Evolutionary conservation across 2,113 vertebrate species (phyloP), one percentile per base, ranked within the genome.

Genomic region (Lepus timidus): DNA sequence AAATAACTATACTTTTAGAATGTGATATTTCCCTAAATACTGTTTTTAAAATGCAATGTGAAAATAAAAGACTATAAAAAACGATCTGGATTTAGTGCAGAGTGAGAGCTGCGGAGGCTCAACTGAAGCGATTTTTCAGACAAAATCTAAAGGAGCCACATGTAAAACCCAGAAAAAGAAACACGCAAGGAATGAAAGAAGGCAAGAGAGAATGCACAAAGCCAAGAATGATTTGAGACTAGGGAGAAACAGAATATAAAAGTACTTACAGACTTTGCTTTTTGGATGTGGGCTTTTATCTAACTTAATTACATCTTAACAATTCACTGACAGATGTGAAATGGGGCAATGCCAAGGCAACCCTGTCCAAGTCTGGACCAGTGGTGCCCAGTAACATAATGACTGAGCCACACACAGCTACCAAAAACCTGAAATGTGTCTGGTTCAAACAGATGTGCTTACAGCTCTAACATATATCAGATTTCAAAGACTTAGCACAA

Each of bases 11-110:
- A 86, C 61, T 27, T 89, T 71, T 85, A 64, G 52, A 74, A 6
- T 52, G 9, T 88, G 70, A 67, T 80, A 39, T 33, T 61, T 88
- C 19, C 33, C 1, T 73, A 82, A 85, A 19, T 49, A 70, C 29
- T 79, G 2, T 73, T 11, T 82, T 82, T 68, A 31, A 86, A 81
- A 93, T 49, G 73, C 10, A 70, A 95, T 27, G 64, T 29, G 16
- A 44, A 80, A 85, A 80, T 71, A 52, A 80, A 93, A 81, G 51
- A 44, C 67, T 75, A 8, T 14, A 80, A 44, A 44, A 87, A 95
- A 92, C 10, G 33, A 36, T 62, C 85, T 31, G 67, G 27, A 91
- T 16, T 25, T 16, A n/a, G 33, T 31, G 9, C 20, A 80, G 29
- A 22, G 33, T 3, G 6, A 67, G 67, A 68, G 29, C 55, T 74